Evolutionary conservation across 2,113 vertebrate genomes (phyloP), one percentile per base, ranked within the genome.

Genomic region (Dissostichus mawsoni): DNA sequence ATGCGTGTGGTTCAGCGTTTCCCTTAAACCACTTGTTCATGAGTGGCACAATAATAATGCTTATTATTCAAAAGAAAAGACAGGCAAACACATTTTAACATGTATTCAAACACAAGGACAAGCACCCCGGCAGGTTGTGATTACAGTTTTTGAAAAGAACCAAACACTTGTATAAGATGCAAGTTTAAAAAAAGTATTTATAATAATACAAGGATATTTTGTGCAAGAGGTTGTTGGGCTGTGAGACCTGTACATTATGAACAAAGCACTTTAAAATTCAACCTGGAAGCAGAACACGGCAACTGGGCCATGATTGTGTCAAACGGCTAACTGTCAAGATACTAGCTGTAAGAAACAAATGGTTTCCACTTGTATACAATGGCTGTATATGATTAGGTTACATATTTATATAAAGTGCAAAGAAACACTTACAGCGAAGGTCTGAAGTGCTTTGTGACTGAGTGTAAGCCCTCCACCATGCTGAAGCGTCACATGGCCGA

Each of bases 131-230:
- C 52, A 64, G 3, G n/a, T 41, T 20, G 52, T 57, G 64, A 70
- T 80, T 68, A 83, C 69, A 69, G 25, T 66, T 69, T 57, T 65
- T 59, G 45, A 76, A 68, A 70, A 85, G 56, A 88, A 59, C 12
- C 76, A 76, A 83, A 78, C 59, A 86, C 51, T 71, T 53, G 16
- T 51, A 70, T 88, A 62, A 85, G 68, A 88, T 90, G 81, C 45
- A 89, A 92, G 86, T 96, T 96, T 94, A 93, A 92, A 95, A 90
- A 86, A 95, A 98, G 95, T 98, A 98, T 98, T 98, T 98, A 97
- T 97, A 98, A 96, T 97, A 98, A 97, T 98, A 99, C 97, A 99
- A 96, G 95, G 96, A 96, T 97, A 97, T 95, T 98, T 87, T 99
- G 97, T 99, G 98, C 97, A 99, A 97, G 96, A 96, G 95, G 94